Base-by-base conservation (phyloP, 2,888 invertebrate genomes). In the Merodon equestris region DNA sequence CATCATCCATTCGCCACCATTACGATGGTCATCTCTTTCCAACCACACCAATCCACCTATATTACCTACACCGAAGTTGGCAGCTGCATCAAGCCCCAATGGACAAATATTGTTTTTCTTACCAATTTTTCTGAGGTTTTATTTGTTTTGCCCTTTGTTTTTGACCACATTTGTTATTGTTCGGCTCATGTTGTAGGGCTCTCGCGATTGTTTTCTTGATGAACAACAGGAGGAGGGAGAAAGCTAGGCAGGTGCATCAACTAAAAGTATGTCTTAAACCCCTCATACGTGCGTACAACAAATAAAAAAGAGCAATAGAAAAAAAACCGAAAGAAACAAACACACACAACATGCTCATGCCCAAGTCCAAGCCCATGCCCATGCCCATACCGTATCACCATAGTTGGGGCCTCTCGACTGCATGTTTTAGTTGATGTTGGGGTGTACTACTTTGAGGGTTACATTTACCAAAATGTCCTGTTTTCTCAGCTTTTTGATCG, bases 361-460 rank as follows among this genome's bases (percentile, higher is more conserved):
- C 9, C 34, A 57, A 48, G 56, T 34, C 53, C 27, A 71, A 66
- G 15, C 36, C 60, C 57, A 71, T 38, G 68, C 42, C 34, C 45
- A 36, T 64, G 57, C 10, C 57, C 58, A 57, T 61, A 70, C 57
- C 54, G 38, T 40, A 10, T 10, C 40, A 40, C 38, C 56, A 51
- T 38, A 18, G 57, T 67, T 77, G 77, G 77, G 34, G 47, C 61
- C 67, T 72, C 77, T 72, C 56, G 53, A 42, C 19, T 68, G 61
- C 40, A 57, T 72, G 60, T 71, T 71, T 75, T 71, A 77, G 77
- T 77, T 77, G 76, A 66, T 67, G 71, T 66, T 67, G 47, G 72
- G 67, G 77, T 72, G 72, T 63, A 67, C 72, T 72, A 57, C 77
- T 72, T 63, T 53, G 61, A 72, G 77, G 72, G 67, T 72, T 72